phyloP scores from a whole-genome alignment of 1,140 invertebrate species.

The Drosophila ogumai region DNA sequence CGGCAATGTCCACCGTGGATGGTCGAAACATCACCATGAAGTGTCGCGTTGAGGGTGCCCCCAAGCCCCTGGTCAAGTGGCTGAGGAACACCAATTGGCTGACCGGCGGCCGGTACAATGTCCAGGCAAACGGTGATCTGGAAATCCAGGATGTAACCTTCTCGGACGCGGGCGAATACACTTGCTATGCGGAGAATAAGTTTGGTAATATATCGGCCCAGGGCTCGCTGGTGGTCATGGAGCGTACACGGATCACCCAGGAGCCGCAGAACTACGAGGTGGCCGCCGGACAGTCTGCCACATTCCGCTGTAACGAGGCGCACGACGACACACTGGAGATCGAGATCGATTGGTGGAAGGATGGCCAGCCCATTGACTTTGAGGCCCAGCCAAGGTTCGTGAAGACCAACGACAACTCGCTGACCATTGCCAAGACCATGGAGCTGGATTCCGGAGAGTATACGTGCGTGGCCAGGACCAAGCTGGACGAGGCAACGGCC shows the following conservation, averaged over 20 bases:
- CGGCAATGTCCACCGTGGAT: conserved; percentile 92
- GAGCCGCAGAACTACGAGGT: conserved; percentile 96
- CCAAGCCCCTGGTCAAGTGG: conserved; percentile 98
- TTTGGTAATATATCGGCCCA: conserved; percentile 92
- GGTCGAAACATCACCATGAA: conserved; percentile 92
- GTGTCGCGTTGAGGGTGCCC: conserved; percentile 98
- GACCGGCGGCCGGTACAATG: conserved; percentile 91
- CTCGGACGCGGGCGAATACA: conserved; percentile 94
- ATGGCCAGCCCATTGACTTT: conserved; percentile 94
- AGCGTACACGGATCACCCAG: conserved; percentile 93
- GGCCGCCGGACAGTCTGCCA: conserved; percentile 93
- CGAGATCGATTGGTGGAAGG: conserved; percentile 94
- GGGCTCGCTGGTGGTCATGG: conserved; percentile 93
- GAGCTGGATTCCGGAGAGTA: conserved; percentile 98
- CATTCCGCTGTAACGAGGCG: conserved; percentile 96
- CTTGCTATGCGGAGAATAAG: conserved; percentile 96
- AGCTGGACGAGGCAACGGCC: conserved; percentile 93
- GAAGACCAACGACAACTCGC: conserved; percentile 94
- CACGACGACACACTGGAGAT: conserved; percentile 92
- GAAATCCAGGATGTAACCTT: conserved; percentile 93
- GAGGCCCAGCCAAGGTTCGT: conserved; percentile 93
- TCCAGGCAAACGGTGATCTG: conserved; percentile 92
- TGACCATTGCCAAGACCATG: conserved; percentile 96
- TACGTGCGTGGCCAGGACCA: conserved; percentile 97
- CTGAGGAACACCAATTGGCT: conserved; percentile 90